A percentile compares a stretch with the other conserved stretches of the same genome.
phyloP scores from a whole-genome alignment of 2,797 vertebrate genomes.

The Halcyon leucocephala region DNA sequence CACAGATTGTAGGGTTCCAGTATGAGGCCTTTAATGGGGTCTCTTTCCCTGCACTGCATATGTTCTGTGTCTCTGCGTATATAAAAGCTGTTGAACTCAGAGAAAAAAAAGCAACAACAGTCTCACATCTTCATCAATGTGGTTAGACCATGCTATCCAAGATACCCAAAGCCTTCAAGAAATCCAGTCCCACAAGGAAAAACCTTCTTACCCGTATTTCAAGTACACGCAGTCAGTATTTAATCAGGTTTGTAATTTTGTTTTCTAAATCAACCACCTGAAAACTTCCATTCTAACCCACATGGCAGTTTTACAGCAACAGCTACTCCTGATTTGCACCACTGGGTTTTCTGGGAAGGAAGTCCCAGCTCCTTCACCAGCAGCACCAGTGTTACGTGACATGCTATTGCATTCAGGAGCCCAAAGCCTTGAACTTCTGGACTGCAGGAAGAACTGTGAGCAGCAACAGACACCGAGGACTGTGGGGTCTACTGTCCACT shows the following conservation, averaged over 20 bases:
- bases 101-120: not conserved
- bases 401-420: not conserved
- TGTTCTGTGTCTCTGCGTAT: not conserved
- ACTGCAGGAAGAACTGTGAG: not conserved
- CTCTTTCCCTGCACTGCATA: not conserved
- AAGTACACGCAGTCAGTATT: not conserved
- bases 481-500: not conserved
- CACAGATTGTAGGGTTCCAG: not conserved
- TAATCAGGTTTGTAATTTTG: fast-evolving
- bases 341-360: not conserved
- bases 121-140: not conserved
- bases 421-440: not conserved
- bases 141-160: not conserved
- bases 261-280: not conserved
- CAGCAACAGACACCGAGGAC: not conserved
- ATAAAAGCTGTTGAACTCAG: not conserved
- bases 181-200: not conserved
- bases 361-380: not conserved
- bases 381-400: fast-evolving
- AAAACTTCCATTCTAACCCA: not conserved
- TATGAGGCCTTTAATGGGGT: not conserved
- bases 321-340: not conserved
- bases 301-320: not conserved
- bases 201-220: not conserved
- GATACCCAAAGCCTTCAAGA: not conserved